phyloP scores from a whole-genome alignment of 2,797 vertebrate species.

The Scarus forsteni region DNA sequence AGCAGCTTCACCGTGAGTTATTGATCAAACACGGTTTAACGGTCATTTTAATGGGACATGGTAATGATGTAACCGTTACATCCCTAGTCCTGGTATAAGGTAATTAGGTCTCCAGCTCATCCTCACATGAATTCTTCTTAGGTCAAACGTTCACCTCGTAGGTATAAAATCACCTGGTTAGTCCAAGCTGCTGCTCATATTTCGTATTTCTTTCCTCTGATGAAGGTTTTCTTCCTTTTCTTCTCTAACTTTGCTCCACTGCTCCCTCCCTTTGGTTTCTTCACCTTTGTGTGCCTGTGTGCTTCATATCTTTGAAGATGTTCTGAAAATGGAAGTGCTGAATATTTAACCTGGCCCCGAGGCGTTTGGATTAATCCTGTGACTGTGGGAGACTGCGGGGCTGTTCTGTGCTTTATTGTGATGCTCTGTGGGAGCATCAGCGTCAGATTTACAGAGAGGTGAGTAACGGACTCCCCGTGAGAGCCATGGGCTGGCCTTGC shows the following conservation, averaged over 20 bases:
- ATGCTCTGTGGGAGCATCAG: conserved; percentile 5
- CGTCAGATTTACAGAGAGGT: neutral
- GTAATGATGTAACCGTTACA: no score
- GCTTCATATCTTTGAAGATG: conserved; percentile 45
- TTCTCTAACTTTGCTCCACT: conserved; percentile 3
- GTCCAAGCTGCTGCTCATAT: no score
- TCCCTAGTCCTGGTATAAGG: no score
- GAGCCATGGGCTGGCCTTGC: neutral
- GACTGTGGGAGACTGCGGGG: conserved; percentile 32
- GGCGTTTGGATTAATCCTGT: conserved; percentile 53
- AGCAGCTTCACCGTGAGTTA: no score
- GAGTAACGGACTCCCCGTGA: neutral
- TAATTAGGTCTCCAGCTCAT: no score
- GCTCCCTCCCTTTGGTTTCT: conserved; percentile 16
- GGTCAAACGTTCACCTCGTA: no score
- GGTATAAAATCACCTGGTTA: no score
- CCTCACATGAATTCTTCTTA: no score
- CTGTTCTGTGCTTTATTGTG: conserved; percentile 22
- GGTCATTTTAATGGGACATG: no score
- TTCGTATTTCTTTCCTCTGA: no score
- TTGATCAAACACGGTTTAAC: no score
- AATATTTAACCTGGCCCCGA: conserved; percentile 64
- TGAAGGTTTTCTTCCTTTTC: no score
- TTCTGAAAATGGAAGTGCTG: conserved; percentile 63
- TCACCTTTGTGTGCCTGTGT: conserved; percentile 2